These are phyloP conservation scores for Dufourea novaeangliae DNA, from an alignment of 1,140 invertebrate genomes.

Conservation along the genomic window DNA sequence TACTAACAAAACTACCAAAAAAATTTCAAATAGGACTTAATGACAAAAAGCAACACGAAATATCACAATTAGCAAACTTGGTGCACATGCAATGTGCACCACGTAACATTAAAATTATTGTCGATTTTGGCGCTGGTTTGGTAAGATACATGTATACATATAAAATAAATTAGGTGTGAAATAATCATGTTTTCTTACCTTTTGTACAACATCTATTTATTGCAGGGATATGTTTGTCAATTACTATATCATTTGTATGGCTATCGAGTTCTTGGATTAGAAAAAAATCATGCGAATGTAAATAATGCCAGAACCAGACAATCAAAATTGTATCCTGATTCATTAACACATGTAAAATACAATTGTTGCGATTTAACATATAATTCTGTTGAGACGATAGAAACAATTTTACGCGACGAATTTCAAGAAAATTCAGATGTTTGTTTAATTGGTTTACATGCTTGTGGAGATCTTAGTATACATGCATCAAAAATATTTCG, in stretches of 20 bases:
- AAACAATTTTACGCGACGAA: slow-evolving; percentile 76
- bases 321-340: slow-evolving; percentile 81
- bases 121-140: slow-evolving; percentile 92
- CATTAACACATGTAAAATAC: slow-evolving; percentile 83
- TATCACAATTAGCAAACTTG: slow-evolving; percentile 83
- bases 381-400: slow-evolving; percentile 80
- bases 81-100: slow-evolving; percentile 83
- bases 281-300: slow-evolving; percentile 85
- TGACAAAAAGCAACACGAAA: slow-evolving; percentile 88
- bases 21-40: slow-evolving; percentile 79
- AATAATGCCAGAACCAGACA: slow-evolving; percentile 85
- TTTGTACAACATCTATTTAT: slow-evolving; percentile 33
- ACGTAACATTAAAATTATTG: slow-evolving; percentile 82
- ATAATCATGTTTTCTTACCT: background rate
- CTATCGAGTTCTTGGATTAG: slow-evolving; percentile 88
- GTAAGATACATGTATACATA: slow-evolving; percentile 76
- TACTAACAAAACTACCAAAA: slow-evolving; percentile 63
- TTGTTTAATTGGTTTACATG: slow-evolving; percentile 88
- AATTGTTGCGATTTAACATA: slow-evolving; percentile 82
- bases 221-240: slow-evolving; percentile 89
- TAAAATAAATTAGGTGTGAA: background rate
- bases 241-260: slow-evolving; percentile 84
- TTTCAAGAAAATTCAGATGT: slow-evolving; percentile 72
- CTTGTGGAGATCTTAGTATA: slow-evolving; percentile 91
- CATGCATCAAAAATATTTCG: slow-evolving; percentile 88